Evolutionary conservation across 1,140 invertebrate species (phyloP).

Genomic region (Pseudomyrmex dendroicus): DNA sequence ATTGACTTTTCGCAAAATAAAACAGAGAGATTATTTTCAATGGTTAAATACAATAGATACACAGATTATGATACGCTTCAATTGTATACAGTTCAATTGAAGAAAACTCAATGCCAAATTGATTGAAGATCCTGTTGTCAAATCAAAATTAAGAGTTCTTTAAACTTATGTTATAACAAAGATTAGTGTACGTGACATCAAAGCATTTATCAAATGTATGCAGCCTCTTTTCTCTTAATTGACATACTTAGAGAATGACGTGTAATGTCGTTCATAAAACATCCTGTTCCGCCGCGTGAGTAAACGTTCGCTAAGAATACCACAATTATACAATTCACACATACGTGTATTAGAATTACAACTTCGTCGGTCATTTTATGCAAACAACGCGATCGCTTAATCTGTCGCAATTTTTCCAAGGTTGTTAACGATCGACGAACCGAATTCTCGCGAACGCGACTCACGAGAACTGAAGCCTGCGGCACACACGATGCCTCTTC

Average conservation of each 20-base stretch:
- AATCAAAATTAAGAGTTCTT: constrained; percentile 4
- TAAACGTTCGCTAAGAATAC: constrained; percentile 42
- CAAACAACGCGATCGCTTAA: constrained; percentile 36
- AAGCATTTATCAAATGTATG: not conserved
- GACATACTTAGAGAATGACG: constrained; percentile 26
- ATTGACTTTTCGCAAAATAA: not conserved
- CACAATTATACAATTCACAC: not conserved
- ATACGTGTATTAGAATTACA: constrained; percentile 14
- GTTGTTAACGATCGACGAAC: constrained; percentile 19
- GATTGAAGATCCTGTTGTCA: not conserved
- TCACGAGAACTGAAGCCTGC: not conserved
- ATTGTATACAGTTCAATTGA: not conserved
- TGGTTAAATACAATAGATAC: not conserved
- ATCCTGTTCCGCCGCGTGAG: not conserved
- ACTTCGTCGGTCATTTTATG: constrained; percentile 38
- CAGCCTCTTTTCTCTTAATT: constrained; percentile 45
- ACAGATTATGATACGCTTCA: not conserved
- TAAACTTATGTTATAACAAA: not conserved
- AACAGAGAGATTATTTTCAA: not conserved
- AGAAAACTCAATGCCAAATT: not conserved
- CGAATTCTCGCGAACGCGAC: constrained; percentile 14
- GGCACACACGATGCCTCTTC: no score
- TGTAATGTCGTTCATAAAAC: constrained; percentile 11
- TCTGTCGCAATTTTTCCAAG: constrained; percentile 23
- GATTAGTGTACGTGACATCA: constrained; percentile 5